Base-by-base conservation (phyloP, 2,113 vertebrate species). In the Misgurnus mizolepis region DNA sequence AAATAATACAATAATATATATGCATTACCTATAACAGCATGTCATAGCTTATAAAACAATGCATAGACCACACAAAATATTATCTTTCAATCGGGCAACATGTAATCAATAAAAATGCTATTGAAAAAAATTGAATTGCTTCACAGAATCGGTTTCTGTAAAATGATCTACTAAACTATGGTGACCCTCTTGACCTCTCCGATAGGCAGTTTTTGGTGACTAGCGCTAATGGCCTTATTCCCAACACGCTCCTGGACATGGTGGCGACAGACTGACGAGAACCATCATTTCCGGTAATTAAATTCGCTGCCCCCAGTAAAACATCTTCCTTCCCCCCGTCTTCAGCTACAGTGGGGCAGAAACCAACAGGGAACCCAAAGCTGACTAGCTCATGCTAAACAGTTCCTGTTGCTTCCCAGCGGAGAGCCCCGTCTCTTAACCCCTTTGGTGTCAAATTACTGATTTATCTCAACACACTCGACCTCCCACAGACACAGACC, bases 201-300 rank as follows among this genome's bases (percentile, higher is more conserved):
- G 69, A 67, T 70, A 45, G 47, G 11, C 70, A 45, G 80, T 43
- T 72, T 82, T 85, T 47, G 77, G 84, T 77, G 67, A 73, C 72
- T 66, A 76, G 64, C 58, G 55, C 64, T 49, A 73, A 53, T 17
- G 83, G 86, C 34, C 53, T 82, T 76, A 85, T 80, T 85, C 77
- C 80, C 77, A 80, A 80, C 72, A 80, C 43, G 55, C 43, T 61
- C 66, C 71, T 55, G 80, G 80, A 82, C 84, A 80, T 49, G 45
- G 74, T 76, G 82, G 82, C 71, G 82, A 80, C 72, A 43, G 78
- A 56, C 64, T 84, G 80, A 62, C 53, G 79, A 22, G 77, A 77
- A 61, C 82, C 83, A 81, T 83, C 87, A 87, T 90, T 90, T 91
- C 86, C 86, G 87, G 87, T 84, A 90, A 85, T 85, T 85, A 55